Base-by-base conservation (phyloP, 1,140 invertebrate genomes). In the Eulimnadia texana region DNA sequence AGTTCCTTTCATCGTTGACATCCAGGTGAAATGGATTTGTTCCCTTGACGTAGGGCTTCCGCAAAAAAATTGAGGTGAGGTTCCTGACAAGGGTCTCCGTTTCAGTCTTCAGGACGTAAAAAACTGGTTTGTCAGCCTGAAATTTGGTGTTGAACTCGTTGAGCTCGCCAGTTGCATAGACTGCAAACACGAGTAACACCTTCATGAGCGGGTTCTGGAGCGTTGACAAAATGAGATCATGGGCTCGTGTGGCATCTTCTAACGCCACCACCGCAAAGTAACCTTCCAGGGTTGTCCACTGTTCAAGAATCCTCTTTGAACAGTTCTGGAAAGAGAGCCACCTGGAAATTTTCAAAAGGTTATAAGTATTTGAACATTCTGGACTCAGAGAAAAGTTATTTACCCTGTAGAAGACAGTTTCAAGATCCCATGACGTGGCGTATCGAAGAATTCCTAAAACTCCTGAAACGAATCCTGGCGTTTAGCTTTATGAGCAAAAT, bases 301-400 rank as follows among this genome's bases (percentile, higher is more conserved):
- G 70, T 56, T 72, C 67, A 20, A 72, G 61, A n/a, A 71, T 58
- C 56, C 70, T 59, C 57, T 70, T 63, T 2, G 73, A 70, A 68
- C 69, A 72, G 25, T 61, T 57, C 63, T 73, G 65, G 25, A 72
- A 29, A 3, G 73, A 72, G 13, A 73, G 62, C 71, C 68, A 75
- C 27, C 70, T 64, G 29, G 16, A 16, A 42, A n/a, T n/a, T n/a
- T n/a, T n/a, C n/a, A 42, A n/a, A n/a, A n/a, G n/a, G n/a, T n/a
- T n/a, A n/a, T n/a, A n/a, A n/a, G n/a, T n/a, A n/a, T n/a, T n/a
- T n/a, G n/a, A n/a, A n/a, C n/a, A n/a, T n/a, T n/a, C n/a, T n/a
- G n/a, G n/a, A n/a, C n/a, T n/a, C n/a, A n/a, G n/a, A n/a, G n/a
- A n/a, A n/a, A n/a, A n/a, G n/a, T n/a, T n/a, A 70, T 74, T 49